Evolutionary conservation across 1,140 invertebrate genomes (phyloP).

Genomic region (Aphis craccivora): DNA sequence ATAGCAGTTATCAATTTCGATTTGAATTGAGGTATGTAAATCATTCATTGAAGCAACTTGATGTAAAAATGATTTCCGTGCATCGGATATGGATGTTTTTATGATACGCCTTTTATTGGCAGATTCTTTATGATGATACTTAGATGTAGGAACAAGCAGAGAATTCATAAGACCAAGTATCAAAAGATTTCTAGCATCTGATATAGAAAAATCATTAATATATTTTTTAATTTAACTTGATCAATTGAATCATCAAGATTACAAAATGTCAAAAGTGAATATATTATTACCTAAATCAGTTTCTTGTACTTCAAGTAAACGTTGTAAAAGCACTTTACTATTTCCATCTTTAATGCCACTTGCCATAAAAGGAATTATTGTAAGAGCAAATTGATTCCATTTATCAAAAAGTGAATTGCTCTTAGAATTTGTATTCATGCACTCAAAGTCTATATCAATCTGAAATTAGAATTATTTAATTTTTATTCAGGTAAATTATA

Average conservation of each 20-base stretch:
- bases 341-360: slow-evolving; percentile 14
- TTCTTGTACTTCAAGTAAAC: not conserved
- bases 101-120: not conserved
- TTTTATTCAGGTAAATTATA: too few relatives aligned
- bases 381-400: not conserved
- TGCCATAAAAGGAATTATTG: not conserved
- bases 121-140: not conserved
- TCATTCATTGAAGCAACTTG: slow-evolving; percentile 30
- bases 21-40: slow-evolving; percentile 13
- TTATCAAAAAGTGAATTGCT: not conserved
- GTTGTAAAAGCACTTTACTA: slow-evolving; percentile 9
- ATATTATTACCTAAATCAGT: slow-evolving; percentile 4
- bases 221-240: not conserved
- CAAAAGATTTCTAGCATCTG: slow-evolving; percentile 8
- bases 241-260: too few relatives aligned
- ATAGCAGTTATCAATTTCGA: slow-evolving; percentile 31
- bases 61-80: not conserved
- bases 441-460: slow-evolving; percentile 45
- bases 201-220: not conserved
- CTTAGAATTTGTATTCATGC: not conserved
- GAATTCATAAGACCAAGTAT: not conserved
- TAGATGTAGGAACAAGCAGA: not conserved
- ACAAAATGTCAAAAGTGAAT: not conserved
- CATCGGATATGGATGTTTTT: slow-evolving; percentile 5
- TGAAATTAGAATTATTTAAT: slow-evolving; percentile 28